Evolutionary conservation across 2,797 vertebrate genomes (phyloP).

Genomic region (Staurois parvus): DNA sequence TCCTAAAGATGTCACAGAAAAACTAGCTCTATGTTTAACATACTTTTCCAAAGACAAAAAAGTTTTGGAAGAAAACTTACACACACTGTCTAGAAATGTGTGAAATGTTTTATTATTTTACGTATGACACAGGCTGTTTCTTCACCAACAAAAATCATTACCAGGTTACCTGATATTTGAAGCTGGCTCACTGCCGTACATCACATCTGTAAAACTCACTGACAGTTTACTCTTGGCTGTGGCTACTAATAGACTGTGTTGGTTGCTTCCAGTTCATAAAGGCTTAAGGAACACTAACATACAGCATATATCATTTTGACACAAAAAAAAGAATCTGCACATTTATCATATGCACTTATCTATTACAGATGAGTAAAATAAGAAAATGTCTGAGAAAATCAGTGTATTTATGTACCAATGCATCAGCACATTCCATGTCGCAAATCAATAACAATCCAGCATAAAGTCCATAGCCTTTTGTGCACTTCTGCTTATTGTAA

Average conservation of each 20-base stretch:
- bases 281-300: conserved; percentile 43
- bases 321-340: conserved; percentile 38
- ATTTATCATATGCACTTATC: conserved; percentile 44
- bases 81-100: conserved; percentile 13
- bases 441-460: conserved; percentile 24
- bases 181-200: conserved; percentile 41
- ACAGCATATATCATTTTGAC: conserved; percentile 47
- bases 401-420: conserved; percentile 4
- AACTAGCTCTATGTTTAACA: neutral
- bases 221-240: conserved; percentile 54
- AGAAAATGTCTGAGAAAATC: conserved; percentile 25
- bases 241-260: conserved; percentile 41
- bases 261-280: conserved; percentile 51
- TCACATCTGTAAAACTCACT: conserved; percentile 54
- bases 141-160: conserved; percentile 39
- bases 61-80: neutral
- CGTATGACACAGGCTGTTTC: conserved; percentile 22
- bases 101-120: conserved; percentile 22
- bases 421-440: conserved; percentile 32
- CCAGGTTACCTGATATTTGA: conserved; percentile 33
- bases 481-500: neutral
- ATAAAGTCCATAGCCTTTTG: neutral
- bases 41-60: neutral
- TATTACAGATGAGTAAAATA: conserved; percentile 44
- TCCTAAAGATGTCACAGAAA: neutral